Evolutionary conservation across 2,113 vertebrate genomes (phyloP).

Genomic region (Etheostoma cragini): DNA sequence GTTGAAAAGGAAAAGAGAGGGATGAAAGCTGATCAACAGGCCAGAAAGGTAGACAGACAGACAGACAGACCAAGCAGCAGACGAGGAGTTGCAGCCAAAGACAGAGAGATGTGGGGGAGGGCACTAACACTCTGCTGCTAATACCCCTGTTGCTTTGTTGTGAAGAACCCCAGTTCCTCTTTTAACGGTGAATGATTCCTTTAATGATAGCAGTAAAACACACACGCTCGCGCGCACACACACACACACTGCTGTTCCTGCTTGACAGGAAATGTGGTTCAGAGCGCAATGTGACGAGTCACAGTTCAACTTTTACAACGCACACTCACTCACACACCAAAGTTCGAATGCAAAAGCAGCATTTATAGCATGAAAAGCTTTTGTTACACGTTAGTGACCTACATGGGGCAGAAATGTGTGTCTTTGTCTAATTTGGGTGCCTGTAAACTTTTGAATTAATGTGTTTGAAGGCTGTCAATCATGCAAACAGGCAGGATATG

Average conservation of each 20-base stretch:
- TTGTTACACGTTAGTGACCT: constrained; percentile 37
- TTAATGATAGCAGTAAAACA: constrained; percentile 78
- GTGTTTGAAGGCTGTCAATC: constrained; percentile 59
- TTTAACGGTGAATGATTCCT: constrained; percentile 74
- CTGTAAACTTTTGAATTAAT: constrained; percentile 46
- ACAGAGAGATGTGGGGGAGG: constrained; percentile 58
- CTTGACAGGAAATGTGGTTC: constrained; percentile 69
- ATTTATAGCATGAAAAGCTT: constrained; percentile 40
- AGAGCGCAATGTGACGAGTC: constrained; percentile 63
- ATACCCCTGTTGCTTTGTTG: constrained; percentile 76
- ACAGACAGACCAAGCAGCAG: constrained; percentile 47
- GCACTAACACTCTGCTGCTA: constrained; percentile 72
- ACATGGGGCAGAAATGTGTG: constrained; percentile 47
- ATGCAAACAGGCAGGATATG: constrained; percentile 23
- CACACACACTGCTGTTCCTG: constrained; percentile 44
- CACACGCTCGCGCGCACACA: not conserved
- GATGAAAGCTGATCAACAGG: constrained; percentile 33
- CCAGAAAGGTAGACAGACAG: constrained; percentile 10
- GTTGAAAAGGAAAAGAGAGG: constrained; percentile 8
- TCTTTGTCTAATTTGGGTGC: constrained; percentile 58
- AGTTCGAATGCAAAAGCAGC: constrained; percentile 52
- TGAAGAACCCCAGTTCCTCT: constrained; percentile 71
- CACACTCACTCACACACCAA: constrained; percentile 31
- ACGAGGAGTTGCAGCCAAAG: constrained; percentile 52
- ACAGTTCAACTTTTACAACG: constrained; percentile 73